Evolutionary conservation across 2,888 invertebrate species (phyloP).

Genomic region (Hipparchia semele): DNA sequence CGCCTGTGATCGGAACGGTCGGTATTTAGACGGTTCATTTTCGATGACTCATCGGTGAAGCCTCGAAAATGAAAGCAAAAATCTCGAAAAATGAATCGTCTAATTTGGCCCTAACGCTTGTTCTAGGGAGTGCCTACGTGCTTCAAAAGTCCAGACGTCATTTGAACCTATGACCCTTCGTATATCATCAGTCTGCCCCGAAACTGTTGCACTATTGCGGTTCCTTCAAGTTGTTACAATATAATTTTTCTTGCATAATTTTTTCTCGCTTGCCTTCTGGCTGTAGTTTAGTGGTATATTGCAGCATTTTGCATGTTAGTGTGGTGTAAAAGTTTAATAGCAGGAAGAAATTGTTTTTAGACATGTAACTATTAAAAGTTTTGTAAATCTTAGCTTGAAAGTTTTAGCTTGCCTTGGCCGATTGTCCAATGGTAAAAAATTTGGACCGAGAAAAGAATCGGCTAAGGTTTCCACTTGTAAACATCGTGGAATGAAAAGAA

Average conservation of each 20-base stretch:
- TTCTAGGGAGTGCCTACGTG: too few species aligned
- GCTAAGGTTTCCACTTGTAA: neutral
- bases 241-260: conserved; percentile 5
- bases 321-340: conserved; percentile 1
- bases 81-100: too few species aligned
- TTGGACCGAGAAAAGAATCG: neutral
- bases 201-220: too few species aligned
- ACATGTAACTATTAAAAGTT: neutral
- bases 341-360: neutral
- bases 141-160: too few species aligned
- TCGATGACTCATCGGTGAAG: too few species aligned
- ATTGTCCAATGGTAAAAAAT: neutral
- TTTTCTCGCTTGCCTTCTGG: neutral
- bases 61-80: too few species aligned
- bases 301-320: conserved; percentile 19
- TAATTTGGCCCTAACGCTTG: too few species aligned
- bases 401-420: neutral
- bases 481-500: neutral
- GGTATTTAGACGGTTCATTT: too few species aligned
- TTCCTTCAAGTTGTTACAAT: neutral
- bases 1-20: too few species aligned
- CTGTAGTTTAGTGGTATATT: conserved; percentile 2
- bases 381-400: neutral
- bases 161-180: too few species aligned
- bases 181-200: too few species aligned